Percentiles rank a stretch among this genome's conserved stretches.
phyloP scores from a whole-genome alignment of 2,797 vertebrate species.

The Eidolon dupreanum region DNA sequence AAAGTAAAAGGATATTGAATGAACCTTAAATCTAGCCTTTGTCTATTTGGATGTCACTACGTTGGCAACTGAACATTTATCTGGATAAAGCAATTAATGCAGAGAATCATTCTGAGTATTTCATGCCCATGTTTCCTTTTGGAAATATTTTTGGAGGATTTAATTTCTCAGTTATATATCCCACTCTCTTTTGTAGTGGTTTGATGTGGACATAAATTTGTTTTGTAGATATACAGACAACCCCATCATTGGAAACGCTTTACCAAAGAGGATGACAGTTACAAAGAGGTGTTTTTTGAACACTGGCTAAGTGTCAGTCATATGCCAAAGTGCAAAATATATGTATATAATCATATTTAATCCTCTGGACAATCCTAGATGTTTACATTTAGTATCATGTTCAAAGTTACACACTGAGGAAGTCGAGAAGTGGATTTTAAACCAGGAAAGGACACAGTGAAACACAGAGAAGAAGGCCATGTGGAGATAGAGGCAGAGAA shows the following conservation, averaged over 20 bases:
- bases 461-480: background rate
- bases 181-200: background rate
- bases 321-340: background rate
- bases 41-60: constrained; percentile 20
- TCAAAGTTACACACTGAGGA: background rate
- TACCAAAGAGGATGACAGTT: background rate
- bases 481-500: background rate
- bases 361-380: background rate
- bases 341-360: background rate
- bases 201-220: background rate
- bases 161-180: background rate
- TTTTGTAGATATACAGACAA: background rate
- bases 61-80: background rate
- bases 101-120: background rate
- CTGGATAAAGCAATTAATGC: background rate
- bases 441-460: background rate
- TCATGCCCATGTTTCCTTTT: background rate
- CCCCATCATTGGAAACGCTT: background rate
- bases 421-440: background rate
- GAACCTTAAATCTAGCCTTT: constrained; percentile 19
- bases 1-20: constrained; percentile 21
- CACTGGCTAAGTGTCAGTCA: background rate
- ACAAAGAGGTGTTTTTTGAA: background rate
- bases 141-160: background rate
- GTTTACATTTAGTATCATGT: background rate